A percentile compares a stretch with the other conserved stretches of the same genome.
phyloP scores from a whole-genome alignment of 2,113 vertebrate species.

The Corydoras sp. region DNA sequence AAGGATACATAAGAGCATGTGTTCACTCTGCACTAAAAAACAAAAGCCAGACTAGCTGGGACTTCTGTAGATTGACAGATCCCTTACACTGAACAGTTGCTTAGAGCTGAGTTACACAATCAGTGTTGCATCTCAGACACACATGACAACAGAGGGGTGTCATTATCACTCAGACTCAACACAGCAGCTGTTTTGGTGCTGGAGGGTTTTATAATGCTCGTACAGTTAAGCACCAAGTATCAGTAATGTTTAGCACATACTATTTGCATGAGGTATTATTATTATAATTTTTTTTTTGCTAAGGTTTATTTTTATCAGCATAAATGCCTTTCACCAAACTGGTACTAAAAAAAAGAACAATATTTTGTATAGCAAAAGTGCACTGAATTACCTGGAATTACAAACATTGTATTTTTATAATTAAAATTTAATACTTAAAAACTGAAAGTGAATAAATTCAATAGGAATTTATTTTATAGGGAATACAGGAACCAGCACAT shows the following conservation, averaged over 20 bases:
- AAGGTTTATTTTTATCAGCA: conserved; percentile 49
- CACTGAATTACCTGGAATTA: conserved; percentile 69
- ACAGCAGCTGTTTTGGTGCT: conserved; percentile 55
- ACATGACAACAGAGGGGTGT: conserved; percentile 9
- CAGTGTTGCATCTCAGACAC: conserved; percentile 7
- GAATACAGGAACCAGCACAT: conserved; percentile 34
- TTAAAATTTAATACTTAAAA: conserved; percentile 32
- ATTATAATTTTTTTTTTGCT: conserved; percentile 47
- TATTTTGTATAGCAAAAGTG: conserved; percentile 67
- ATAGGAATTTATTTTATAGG: conserved; percentile 38
- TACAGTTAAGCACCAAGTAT: conserved; percentile 52
- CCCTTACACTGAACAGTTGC: conserved; percentile 30
- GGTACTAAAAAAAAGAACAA: conserved; percentile 59
- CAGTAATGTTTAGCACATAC: conserved; percentile 49
- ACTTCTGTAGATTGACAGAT: conserved; percentile 10
- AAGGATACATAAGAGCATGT: conserved; percentile 55
- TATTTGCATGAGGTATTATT: conserved; percentile 59
- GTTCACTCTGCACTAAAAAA: conserved; percentile 27
- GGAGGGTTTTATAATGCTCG: conserved; percentile 51
- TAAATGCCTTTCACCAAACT: conserved; percentile 86
- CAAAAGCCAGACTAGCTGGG: background rate
- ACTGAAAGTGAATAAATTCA: conserved; percentile 58
- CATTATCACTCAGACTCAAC: conserved; percentile 11
- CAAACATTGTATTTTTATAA: conserved; percentile 63
- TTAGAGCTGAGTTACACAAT: conserved; percentile 14